phyloP scores from a whole-genome alignment of 1,140 invertebrate genomes.

The Drosophila orosa region DNA sequence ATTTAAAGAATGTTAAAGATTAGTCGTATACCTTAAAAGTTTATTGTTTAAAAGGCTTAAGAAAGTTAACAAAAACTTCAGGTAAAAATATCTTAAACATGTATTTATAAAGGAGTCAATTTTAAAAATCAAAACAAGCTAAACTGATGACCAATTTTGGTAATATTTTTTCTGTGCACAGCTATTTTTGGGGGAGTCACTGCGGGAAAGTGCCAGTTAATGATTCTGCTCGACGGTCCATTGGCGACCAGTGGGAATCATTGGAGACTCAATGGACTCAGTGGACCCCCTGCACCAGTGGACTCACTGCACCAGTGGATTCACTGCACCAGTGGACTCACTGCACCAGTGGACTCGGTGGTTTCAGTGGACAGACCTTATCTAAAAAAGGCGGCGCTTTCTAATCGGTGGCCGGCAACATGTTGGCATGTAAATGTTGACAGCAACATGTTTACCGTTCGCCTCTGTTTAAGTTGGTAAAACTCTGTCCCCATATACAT shows the following conservation, averaged over 20 bases:
- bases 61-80: not conserved
- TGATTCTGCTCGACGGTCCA: conserved; percentile 8
- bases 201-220: conserved; percentile 37
- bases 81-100: not conserved
- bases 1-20: no score
- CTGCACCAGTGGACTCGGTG: not conserved
- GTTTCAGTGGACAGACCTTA: conserved; percentile 41
- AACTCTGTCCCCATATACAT: conserved; percentile 1
- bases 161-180: not conserved
- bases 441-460: conserved; percentile 78
- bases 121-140: not conserved
- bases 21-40: no score
- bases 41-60: not conserved
- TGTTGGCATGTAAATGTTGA: conserved; percentile 72
- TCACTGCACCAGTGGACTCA: not conserved
- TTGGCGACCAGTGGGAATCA: conserved; percentile 8
- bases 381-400: conserved; percentile 54
- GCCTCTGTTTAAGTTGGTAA: conserved; percentile 42
- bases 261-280: not conserved
- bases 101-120: not conserved
- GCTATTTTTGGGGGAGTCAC: not conserved
- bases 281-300: not conserved
- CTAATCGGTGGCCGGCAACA: conserved; percentile 57
- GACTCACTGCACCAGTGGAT: not conserved
- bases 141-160: not conserved